Base-by-base conservation (phyloP, 23 tunicate species). In the Ciona savignyi region DNA sequence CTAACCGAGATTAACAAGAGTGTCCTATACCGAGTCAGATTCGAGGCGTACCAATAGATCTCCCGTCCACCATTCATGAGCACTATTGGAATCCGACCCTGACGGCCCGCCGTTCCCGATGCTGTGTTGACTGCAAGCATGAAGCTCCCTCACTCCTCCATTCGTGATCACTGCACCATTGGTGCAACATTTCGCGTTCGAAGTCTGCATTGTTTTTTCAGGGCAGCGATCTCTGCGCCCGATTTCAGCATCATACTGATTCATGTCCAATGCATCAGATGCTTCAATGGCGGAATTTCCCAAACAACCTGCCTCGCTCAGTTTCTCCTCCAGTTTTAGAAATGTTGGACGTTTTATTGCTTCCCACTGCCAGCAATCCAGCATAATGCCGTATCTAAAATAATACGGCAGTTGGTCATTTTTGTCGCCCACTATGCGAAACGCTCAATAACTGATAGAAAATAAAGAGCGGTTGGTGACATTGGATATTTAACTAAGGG, bases 361-460 rank as follows among this genome's bases (percentile, higher is more conserved):
- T 20, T 34, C 56, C 97, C 97, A 91, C 31, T 84, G 32, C 97
- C 97, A 91, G 71, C 97, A 91, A 3, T 60, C 60, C 42, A 34
- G 27, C 97, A 91, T 91, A 1, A 91, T 75, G 29, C 30, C 25
- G 74, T 91, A 91, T 30, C 97, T 91, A 62, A 2, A 74, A 6
- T 31, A 61, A 62, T 4, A 25, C n/a, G n/a, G n/a, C n/a, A n/a
- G n/a, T n/a, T n/a, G n/a, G n/a, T n/a, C n/a, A n/a, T n/a, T n/a
- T n/a, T n/a, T n/a, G n/a, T n/a, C n/a, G n/a, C n/a, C n/a, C n/a
- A n/a, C n/a, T n/a, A n/a, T n/a, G n/a, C n/a, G n/a, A n/a, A n/a
- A n/a, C n/a, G n/a, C n/a, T n/a, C n/a, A n/a, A n/a, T n/a, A n/a
- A n/a, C n/a, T n/a, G n/a, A n/a, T n/a, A n/a, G n/a, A n/a, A n/a